Percentiles rank a stretch among this genome's conserved stretches.
Conservation (phyloP, 1,140 invertebrate genomes). For the Metopolophium dirhodum region DNA sequence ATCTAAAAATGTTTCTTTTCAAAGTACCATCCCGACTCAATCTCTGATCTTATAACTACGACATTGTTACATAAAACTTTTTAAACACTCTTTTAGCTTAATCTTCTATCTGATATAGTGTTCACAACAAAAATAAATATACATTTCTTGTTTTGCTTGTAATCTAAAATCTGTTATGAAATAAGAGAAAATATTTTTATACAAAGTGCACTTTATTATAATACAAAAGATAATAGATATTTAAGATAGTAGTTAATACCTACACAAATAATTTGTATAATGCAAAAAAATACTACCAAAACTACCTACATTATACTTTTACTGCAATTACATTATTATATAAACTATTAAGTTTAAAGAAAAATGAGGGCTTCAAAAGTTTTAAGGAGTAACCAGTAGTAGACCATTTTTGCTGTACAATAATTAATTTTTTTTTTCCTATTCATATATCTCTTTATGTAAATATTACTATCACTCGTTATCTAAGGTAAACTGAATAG, state of each 20-base stretch:
- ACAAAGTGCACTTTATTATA: background rate
- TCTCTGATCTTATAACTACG: background rate
- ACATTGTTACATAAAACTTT: background rate
- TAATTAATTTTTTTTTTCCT: background rate
- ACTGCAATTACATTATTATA: background rate
- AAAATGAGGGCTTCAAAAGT: background rate
- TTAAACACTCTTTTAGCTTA: background rate
- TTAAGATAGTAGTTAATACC: no score
- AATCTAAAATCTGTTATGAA: background rate
- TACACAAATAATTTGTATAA: background rate
- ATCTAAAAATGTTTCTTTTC: background rate
- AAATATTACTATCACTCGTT: background rate
- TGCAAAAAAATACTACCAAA: no score
- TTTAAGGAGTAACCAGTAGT: no score
- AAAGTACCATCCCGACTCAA: background rate
- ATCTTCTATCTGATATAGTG: background rate
- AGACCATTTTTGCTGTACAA: background rate
- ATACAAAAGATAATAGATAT: background rate
- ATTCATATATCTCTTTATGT: background rate
- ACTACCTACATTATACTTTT: background rate
- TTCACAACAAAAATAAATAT: background rate
- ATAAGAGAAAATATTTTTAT: background rate
- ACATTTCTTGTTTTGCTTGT: background rate
- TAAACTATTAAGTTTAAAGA: background rate
- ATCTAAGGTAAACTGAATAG: background rate